Evolutionary conservation across 2,113 vertebrate species (phyloP).

Genomic region (Dermatemys mawii): DNA sequence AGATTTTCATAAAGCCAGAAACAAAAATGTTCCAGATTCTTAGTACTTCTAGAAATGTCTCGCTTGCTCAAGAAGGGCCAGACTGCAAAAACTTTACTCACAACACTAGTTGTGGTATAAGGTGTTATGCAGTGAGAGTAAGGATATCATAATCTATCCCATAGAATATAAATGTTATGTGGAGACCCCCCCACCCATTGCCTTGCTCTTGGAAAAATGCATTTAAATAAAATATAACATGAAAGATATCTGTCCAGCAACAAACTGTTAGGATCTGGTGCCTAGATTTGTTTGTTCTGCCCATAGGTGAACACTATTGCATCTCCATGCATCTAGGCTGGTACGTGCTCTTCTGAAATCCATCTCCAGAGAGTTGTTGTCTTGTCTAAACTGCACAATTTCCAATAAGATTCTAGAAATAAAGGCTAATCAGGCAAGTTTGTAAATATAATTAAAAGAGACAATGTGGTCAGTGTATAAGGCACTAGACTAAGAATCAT

Average conservation of each 20-base stretch:
- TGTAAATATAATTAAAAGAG: not conserved
- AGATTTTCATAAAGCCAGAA: not conserved
- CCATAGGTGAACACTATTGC: not conserved
- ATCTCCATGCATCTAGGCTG: too few species aligned
- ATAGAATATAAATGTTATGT: not conserved
- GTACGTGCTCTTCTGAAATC: not conserved
- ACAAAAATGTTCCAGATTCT: not conserved
- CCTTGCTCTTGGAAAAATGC: not conserved
- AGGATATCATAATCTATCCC: not conserved
- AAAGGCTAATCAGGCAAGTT: not conserved
- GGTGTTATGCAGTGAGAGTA: not conserved
- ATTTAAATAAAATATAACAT: not conserved
- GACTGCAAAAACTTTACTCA: not conserved
- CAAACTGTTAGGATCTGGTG: not conserved
- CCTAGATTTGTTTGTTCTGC: not conserved
- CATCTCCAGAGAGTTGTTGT: not conserved
- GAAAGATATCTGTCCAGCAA: not conserved
- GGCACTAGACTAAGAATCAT: not conserved
- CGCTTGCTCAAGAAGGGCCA: accelerated
- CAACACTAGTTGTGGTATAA: not conserved
- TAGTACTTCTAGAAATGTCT: not conserved
- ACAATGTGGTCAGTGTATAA: too few species aligned
- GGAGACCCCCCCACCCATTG: not conserved
- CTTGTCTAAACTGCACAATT: not conserved
- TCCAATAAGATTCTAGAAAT: not conserved